These are phyloP conservation scores for Bombyx mori DNA, from an alignment of 1,140 invertebrate genomes.

Conservation along the genomic window DNA sequence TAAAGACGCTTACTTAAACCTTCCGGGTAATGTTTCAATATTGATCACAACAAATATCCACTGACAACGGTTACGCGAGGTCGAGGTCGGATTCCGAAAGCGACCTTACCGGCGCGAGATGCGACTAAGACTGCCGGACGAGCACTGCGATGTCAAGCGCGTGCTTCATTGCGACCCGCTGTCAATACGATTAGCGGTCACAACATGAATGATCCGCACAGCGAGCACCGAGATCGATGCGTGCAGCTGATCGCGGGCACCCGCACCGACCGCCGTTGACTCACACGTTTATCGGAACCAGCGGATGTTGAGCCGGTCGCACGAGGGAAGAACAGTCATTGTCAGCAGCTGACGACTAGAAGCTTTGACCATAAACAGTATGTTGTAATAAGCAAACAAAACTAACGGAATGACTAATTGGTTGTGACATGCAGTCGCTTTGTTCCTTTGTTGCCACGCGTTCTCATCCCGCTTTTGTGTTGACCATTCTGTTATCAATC, in stretches of 20 bases:
- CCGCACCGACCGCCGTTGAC: conserved; percentile 25
- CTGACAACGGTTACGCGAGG: conserved; percentile 21
- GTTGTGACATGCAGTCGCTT: conserved; percentile 41
- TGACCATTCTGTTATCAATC: conserved; percentile 7
- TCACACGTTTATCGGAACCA: conserved; percentile 55
- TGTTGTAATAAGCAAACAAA: conserved; percentile 32
- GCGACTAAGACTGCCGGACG: conserved; percentile 27
- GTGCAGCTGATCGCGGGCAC: conserved; percentile 11
- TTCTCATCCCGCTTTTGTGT: conserved; percentile 16
- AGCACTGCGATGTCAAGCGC: conserved; percentile 20
- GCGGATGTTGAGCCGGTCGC: conserved; percentile 48
- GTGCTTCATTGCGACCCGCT: conserved; percentile 32
- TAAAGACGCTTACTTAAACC: neutral
- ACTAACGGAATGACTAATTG: conserved; percentile 52
- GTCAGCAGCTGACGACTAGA: conserved; percentile 43
- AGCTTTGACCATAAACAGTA: conserved; percentile 49
- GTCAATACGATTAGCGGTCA: conserved; percentile 19
- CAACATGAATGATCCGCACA: conserved; percentile 28
- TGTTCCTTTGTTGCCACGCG: conserved; percentile 51
- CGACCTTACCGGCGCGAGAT: conserved; percentile 35
- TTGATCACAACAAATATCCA: conserved; percentile 31
- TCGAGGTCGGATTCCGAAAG: conserved; percentile 5
- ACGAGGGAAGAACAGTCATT: conserved; percentile 31
- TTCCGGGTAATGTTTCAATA: conserved; percentile 36
- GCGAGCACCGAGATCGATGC: conserved; percentile 24